Percentiles rank a stretch among this genome's conserved stretches.
Conservation (phyloP, 2,113 vertebrate genomes). For the Spea multiplicata region DNA sequence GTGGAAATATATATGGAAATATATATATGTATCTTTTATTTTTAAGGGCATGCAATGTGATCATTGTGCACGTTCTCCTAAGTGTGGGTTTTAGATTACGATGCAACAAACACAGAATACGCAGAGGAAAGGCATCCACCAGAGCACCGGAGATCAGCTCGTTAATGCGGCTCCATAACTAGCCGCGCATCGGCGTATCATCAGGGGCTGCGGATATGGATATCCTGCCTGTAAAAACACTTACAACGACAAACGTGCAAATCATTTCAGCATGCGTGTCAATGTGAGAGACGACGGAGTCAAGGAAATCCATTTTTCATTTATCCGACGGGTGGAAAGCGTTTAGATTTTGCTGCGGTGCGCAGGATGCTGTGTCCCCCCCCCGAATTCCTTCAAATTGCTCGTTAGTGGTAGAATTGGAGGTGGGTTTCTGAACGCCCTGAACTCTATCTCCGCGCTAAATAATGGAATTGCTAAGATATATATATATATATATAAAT, state of each 20-base stretch:
- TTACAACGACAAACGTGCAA: constrained; percentile 59
- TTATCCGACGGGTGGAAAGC: constrained; percentile 58
- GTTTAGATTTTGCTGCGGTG: constrained; percentile 46
- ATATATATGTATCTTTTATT: too few species aligned
- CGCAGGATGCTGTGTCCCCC: constrained; percentile 47
- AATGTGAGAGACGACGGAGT: constrained; percentile 56
- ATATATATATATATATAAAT: too few species aligned
- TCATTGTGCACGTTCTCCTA: too few species aligned
- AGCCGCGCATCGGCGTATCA: constrained; percentile 61
- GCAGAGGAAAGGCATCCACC: constrained; percentile 49
- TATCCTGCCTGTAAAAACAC: constrained; percentile 55
- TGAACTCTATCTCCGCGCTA: constrained; percentile 24
- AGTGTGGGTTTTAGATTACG: constrained; percentile 58
- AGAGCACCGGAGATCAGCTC: constrained; percentile 61
- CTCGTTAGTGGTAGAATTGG: constrained; percentile 35
- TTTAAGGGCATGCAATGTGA: too few species aligned
- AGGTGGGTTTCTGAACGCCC: neutral
- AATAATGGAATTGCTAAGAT: constrained; percentile 17
- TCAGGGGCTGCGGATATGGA: constrained; percentile 58
- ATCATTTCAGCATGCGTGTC: constrained; percentile 59
- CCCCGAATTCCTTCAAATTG: constrained; percentile 37
- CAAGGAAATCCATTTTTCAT: constrained; percentile 62
- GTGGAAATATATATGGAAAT: too few species aligned
- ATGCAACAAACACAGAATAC: constrained; percentile 40
- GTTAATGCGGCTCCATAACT: constrained; percentile 60